Base-by-base conservation (phyloP, 2,113 vertebrate genomes). In the Murina feae region DNA sequence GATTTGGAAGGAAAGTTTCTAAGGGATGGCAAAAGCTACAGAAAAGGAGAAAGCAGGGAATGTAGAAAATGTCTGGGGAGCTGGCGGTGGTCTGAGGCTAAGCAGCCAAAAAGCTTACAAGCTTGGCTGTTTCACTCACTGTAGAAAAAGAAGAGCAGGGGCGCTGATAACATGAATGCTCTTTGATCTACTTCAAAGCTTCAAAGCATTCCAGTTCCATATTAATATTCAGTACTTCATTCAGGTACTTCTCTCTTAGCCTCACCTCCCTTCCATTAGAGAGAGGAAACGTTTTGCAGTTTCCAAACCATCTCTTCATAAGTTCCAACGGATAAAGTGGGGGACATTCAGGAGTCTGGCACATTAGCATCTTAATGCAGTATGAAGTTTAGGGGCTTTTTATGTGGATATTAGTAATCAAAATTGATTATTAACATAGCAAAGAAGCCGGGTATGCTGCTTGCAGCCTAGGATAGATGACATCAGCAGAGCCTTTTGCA, bases 331-430 rank as follows among this genome's bases (percentile, higher is more conserved):
- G 82, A 79, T 83, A 28, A 86, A 84, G 32, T 51, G 21, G 42
- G 74, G 91, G 89, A 89, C 89, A 68, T 42, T 60, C 42, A 20
- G 91, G 89, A 86, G 79, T 93, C 89, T 76, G 89, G 25, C 28
- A 16, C 60, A 86, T 93, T 92, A 91, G 75, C 71, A 66, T 84
- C 69, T 95, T 79, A 72, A 72, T 28, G 93, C 30, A 60, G 32
- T 30, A 37, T 87, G 93, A 76, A 68, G 72, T 66, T n/a, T 58
- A 95, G 91, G 63, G 83, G 21, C 65, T 75, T 95, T 95, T 84
- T 86, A 78, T 53, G 81, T 85, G 80, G 42, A 47, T 66, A 55
- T 95, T 71, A 66, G 58, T 93, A 94, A 94, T 94, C 79, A 69
- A 69, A 78, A 76, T 84, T 95, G 83, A 65, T 88, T 72, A 47